These are phyloP conservation scores for Periophthalmus magnuspinnatus DNA, from an alignment of 2,797 vertebrate species.

Conservation along the genomic window DNA sequence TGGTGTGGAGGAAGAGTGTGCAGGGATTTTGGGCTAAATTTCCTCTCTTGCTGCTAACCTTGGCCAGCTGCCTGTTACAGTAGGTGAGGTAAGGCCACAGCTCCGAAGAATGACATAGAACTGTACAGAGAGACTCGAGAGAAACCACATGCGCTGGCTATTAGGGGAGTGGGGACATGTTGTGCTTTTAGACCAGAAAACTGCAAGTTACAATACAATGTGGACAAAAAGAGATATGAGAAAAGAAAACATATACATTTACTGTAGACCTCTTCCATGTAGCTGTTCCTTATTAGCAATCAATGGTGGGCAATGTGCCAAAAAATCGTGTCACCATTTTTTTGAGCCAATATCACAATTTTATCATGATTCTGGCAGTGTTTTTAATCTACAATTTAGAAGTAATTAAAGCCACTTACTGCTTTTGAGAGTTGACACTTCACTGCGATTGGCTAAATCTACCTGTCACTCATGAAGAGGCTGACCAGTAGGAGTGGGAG, in stretches of 20 bases:
- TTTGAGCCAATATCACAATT: too few species aligned
- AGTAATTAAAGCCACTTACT: too few species aligned
- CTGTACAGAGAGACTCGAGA: constrained; percentile 51
- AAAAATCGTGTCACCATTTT: too few species aligned
- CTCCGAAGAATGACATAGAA: constrained; percentile 49
- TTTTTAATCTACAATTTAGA: too few species aligned
- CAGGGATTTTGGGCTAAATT: constrained; percentile 60
- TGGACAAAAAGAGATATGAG: constrained; percentile 1
- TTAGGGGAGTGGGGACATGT: constrained; percentile 13
- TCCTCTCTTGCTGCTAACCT: constrained; percentile 54
- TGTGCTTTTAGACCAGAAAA: constrained; percentile 44
- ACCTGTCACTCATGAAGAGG: too few species aligned
- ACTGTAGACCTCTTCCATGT: neutral
- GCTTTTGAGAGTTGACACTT: too few species aligned
- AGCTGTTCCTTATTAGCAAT: neutral
- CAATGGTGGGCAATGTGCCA: too few species aligned
- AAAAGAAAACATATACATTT: neutral
- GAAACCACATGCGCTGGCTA: constrained; percentile 36
- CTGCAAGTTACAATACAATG: constrained; percentile 17
- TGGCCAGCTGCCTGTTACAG: constrained; percentile 51
- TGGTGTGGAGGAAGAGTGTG: constrained; percentile 50
- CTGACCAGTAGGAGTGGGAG: too few species aligned
- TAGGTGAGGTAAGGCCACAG: constrained; percentile 65
- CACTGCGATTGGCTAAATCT: too few species aligned
- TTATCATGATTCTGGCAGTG: too few species aligned